Evolutionary conservation across 2,113 vertebrate species (phyloP).

Genomic region (Petroica traversi): DNA sequence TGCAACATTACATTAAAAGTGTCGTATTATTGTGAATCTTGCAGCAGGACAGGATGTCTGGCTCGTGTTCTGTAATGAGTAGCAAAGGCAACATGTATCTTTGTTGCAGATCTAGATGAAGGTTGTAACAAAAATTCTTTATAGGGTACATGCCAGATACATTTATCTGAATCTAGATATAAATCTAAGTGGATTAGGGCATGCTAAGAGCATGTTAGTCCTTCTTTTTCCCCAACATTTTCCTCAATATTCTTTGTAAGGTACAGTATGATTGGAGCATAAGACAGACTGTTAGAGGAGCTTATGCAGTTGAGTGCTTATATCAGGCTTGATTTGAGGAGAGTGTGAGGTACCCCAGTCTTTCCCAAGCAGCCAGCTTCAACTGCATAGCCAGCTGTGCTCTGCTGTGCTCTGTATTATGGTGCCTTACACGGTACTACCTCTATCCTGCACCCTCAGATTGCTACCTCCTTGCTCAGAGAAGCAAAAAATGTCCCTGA

Average conservation of each 20-base stretch:
- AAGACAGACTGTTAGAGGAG: not conserved
- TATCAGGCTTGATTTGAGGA: not conserved
- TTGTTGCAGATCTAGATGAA: not conserved
- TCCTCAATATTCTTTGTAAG: not conserved
- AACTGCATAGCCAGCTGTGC: not conserved
- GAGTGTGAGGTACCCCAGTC: not conserved
- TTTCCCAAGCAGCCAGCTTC: not conserved
- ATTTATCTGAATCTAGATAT: not conserved
- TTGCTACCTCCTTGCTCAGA: not conserved
- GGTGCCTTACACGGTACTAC: not conserved
- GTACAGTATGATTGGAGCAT: not conserved
- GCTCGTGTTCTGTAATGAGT: not conserved
- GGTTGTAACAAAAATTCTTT: not conserved
- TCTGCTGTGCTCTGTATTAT: not conserved
- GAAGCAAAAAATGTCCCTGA: not conserved
- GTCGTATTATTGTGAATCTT: not conserved
- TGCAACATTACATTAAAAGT: not conserved
- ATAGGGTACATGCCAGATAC: not conserved
- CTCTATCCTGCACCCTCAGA: not conserved
- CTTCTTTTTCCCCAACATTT: not conserved
- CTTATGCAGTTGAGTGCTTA: not conserved
- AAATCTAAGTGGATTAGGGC: not conserved
- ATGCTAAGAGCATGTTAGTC: not conserved
- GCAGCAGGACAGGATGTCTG: not conserved
- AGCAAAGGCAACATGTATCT: not conserved